These are phyloP conservation scores for Holothuria scabra DNA, from an alignment of 53 echinoderm and acorn worm genomes.

Conservation along the genomic window DNA sequence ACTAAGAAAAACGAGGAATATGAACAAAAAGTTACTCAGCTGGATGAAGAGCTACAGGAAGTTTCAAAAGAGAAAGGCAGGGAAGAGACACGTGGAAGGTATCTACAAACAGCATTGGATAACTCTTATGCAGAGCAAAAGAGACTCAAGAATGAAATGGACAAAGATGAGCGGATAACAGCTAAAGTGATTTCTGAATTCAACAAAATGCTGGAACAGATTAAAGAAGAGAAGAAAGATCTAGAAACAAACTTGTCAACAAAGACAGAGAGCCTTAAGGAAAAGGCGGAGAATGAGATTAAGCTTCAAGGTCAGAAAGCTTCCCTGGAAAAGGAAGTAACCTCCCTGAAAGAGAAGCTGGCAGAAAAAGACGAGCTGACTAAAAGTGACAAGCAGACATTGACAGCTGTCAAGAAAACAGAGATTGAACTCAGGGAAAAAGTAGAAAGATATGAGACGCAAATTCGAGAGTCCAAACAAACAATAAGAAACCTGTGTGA, in stretches of 20 bases:
- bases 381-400: not conserved
- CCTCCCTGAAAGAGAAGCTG: not conserved
- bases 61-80: not conserved
- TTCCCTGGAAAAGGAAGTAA: not conserved
- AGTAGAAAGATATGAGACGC: not conserved
- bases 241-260: too few species aligned
- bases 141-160: too few species aligned
- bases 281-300: not conserved
- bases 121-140: too few species aligned
- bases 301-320: not conserved
- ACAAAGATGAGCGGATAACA: too few species aligned
- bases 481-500: not conserved
- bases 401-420: slow-evolving; percentile 1
- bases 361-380: not conserved
- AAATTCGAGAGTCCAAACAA: not conserved
- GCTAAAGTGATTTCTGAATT: too few species aligned
- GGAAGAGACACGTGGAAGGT: not conserved
- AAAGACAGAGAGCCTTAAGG: not conserved
- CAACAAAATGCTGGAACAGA: too few species aligned
- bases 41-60: not conserved
- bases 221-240: too few species aligned
- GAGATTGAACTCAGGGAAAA: slow-evolving; percentile 11
- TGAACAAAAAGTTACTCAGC: not conserved
- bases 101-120: not conserved
- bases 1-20: not conserved